Conservation (phyloP, 2,797 vertebrate genomes). For the Poeciliopsis paucimaculata region DNA sequence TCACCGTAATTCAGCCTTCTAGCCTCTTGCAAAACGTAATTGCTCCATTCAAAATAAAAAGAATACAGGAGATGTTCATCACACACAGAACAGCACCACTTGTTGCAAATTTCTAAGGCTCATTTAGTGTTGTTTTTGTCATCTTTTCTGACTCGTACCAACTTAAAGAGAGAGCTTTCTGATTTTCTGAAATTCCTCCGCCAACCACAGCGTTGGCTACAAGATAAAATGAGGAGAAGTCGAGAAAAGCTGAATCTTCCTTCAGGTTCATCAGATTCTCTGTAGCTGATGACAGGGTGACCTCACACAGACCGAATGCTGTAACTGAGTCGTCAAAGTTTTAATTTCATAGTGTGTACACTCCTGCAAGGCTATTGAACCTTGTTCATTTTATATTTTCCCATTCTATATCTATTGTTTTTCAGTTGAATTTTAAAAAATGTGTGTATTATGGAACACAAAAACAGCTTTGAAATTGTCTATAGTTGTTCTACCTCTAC, state of each 20-base stretch:
- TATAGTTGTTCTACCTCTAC: not conserved
- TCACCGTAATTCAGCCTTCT: not conserved
- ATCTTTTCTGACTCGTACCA: not conserved
- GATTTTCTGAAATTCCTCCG: not conserved
- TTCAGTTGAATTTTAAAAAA: not conserved
- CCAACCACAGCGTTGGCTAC: not conserved
- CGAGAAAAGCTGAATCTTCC: not conserved
- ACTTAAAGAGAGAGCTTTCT: not conserved
- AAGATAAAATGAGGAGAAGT: not conserved
- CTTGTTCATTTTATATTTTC: not conserved
- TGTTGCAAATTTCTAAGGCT: not conserved
- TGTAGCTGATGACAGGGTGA: not conserved
- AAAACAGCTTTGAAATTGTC: not conserved
- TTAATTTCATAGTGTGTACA: not conserved
- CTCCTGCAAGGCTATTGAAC: not conserved
- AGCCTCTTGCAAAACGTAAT: too few species aligned
- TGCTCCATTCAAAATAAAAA: not conserved
- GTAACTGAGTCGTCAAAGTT: not conserved
- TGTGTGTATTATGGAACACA: not conserved
- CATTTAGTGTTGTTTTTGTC: not conserved
- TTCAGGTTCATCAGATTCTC: not conserved
- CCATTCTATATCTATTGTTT: not conserved
- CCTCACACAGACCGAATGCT: not conserved
- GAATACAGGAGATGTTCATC: not conserved
- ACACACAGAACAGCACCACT: not conserved